Conservation (phyloP, 2,888 invertebrate species). For the Ametastegia equiseti region DNA sequence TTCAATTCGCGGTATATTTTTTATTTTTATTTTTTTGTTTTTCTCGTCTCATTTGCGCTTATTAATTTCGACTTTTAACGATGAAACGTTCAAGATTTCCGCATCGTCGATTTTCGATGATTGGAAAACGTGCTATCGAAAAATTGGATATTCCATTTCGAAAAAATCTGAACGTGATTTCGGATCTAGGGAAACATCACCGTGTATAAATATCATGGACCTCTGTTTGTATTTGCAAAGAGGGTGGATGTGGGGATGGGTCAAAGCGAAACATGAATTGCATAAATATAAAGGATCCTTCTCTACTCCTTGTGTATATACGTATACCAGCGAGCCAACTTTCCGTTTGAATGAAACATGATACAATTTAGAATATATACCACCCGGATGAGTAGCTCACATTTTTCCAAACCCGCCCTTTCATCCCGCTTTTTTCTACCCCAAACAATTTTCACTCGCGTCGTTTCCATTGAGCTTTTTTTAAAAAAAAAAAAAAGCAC, state of each 20-base stretch:
- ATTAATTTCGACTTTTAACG: neutral
- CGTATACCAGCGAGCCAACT: neutral
- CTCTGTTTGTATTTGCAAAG: neutral
- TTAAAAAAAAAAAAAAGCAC: neutral
- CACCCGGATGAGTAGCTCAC: neutral
- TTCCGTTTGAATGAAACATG: conserved; percentile 38
- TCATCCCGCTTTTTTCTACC: neutral
- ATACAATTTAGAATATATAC: conserved; percentile 9
- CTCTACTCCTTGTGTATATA: neutral
- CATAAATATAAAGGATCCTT: neutral
- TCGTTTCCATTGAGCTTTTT: no score
- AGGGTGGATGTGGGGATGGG: neutral
- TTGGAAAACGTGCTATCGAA: no score
- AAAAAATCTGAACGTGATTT: neutral
- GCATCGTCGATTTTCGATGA: neutral
- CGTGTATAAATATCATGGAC: neutral
- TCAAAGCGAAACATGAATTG: neutral
- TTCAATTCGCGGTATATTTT: conserved; percentile 6
- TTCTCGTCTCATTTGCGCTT: neutral
- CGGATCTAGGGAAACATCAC: neutral
- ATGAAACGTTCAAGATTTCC: neutral
- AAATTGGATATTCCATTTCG: neutral
- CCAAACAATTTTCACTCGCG: neutral
- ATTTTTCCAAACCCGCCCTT: no score
- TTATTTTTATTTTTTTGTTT: neutral